Conservation (phyloP, 2,113 vertebrate genomes). For the Pedetes capensis region DNA sequence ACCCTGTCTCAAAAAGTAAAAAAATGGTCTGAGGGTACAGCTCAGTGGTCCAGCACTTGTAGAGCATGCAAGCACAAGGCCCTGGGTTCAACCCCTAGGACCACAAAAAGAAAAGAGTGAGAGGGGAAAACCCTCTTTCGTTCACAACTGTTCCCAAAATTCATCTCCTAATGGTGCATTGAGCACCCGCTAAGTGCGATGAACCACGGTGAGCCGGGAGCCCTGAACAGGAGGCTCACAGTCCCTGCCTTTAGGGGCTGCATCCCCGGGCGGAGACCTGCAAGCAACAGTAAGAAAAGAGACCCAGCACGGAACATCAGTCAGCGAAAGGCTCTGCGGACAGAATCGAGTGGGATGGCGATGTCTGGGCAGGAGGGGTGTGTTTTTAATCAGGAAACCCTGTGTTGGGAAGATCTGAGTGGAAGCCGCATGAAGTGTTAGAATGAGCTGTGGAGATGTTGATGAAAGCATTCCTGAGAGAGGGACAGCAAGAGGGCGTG, state of each 20-base stretch:
- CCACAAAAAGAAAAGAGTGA: too few species aligned
- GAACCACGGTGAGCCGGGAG: background rate
- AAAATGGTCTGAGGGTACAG: too few species aligned
- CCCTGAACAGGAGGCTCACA: background rate
- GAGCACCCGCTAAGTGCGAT: too few species aligned
- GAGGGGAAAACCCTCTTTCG: background rate
- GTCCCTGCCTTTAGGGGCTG: background rate
- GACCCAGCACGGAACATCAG: background rate
- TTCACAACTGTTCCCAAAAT: too few species aligned
- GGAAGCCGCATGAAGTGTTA: background rate
- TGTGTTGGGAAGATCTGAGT: background rate
- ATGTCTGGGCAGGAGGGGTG: background rate
- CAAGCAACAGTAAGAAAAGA: background rate
- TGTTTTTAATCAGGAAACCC: background rate
- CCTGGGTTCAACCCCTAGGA: too few species aligned
- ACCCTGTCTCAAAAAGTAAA: too few species aligned
- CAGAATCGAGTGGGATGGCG: background rate
- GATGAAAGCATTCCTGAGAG: too few species aligned
- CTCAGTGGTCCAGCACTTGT: too few species aligned
- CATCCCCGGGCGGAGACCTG: background rate
- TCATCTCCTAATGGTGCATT: rapidly evolving
- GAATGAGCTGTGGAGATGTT: background rate
- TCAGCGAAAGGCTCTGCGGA: background rate
- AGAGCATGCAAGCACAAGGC: too few species aligned
- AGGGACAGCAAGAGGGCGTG: too few species aligned